phyloP scores from a whole-genome alignment of 2,113 vertebrate species.

The Ctenomys sociabilis region DNA sequence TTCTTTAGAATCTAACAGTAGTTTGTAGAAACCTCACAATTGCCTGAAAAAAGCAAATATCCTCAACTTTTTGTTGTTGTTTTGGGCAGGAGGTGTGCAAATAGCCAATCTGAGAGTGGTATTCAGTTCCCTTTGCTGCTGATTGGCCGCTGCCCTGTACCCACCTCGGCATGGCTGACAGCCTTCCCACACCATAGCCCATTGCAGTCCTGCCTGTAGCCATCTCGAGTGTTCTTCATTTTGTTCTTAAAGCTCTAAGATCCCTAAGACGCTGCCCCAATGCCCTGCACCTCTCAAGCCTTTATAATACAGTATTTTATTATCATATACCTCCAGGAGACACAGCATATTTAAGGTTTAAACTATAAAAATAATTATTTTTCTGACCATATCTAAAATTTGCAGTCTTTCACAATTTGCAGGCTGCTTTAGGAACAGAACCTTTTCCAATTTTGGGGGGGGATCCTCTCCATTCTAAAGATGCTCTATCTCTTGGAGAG shows the following conservation, averaged over 20 bases:
- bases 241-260: neutral
- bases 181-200: neutral
- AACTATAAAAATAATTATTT: neutral
- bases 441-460: neutral
- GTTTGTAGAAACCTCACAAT: neutral
- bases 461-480: neutral
- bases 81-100: neutral
- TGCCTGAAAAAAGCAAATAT: neutral
- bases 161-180: neutral
- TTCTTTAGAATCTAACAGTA: neutral
- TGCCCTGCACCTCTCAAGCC: neutral
- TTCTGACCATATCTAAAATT: neutral
- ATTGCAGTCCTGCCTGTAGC: neutral
- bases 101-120: neutral
- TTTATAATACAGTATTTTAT: neutral
- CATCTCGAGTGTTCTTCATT: neutral
- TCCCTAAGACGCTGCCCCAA: neutral
- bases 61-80: neutral
- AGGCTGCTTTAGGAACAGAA: neutral
- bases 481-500: neutral
- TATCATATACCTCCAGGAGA: neutral
- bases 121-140: neutral
- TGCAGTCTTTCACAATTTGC: neutral
- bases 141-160: neutral
- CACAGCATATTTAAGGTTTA: neutral